Percentiles rank a stretch among this genome's conserved stretches.
phyloP scores from a whole-genome alignment of 2,888 invertebrate species.

The Ferrisia virgata region DNA sequence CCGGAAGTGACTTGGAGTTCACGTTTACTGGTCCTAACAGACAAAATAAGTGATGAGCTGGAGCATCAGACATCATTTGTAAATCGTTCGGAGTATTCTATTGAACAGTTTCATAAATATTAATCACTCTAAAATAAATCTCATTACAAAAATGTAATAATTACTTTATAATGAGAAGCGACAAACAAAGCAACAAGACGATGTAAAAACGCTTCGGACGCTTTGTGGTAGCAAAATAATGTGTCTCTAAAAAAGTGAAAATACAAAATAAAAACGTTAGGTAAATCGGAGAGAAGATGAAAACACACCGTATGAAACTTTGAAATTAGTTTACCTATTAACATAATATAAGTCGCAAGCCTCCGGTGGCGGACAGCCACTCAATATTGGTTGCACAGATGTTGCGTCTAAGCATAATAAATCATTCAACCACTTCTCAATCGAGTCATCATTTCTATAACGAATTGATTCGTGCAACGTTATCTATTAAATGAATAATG shows the following conservation, averaged over 20 bases:
- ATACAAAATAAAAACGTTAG: too few species aligned
- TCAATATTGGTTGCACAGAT: slow-evolving; percentile 62
- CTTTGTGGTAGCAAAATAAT: slow-evolving; percentile 92
- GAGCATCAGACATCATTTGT: slow-evolving; percentile 97
- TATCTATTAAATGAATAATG: slow-evolving; percentile 58
- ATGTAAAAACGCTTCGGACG: slow-evolving; percentile 88
- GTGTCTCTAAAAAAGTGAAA: slow-evolving; percentile 85
- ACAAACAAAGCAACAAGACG: slow-evolving; percentile 90
- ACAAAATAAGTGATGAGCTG: slow-evolving; percentile 95
- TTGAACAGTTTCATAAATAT: slow-evolving; percentile 46
- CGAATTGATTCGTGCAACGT: slow-evolving; percentile 92
- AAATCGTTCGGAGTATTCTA: slow-evolving; percentile 97
- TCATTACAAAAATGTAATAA: neutral
- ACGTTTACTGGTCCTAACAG: slow-evolving; percentile 81
- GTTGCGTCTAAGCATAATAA: slow-evolving; percentile 88
- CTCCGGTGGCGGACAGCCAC: slow-evolving; percentile 85
- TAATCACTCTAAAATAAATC: neutral
- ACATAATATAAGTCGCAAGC: slow-evolving; percentile 85
- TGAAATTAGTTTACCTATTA: slow-evolving; percentile 55
- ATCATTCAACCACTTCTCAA: slow-evolving; percentile 88
- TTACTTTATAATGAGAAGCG: slow-evolving; percentile 93
- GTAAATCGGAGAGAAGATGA: too few species aligned
- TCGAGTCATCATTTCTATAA: slow-evolving; percentile 78
- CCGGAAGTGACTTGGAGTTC: slow-evolving; percentile 70
- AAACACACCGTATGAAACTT: too few species aligned